These are phyloP conservation scores for Pachliopta kotzebuea DNA, from an alignment of 2,888 invertebrate species.

Conservation along the genomic window DNA sequence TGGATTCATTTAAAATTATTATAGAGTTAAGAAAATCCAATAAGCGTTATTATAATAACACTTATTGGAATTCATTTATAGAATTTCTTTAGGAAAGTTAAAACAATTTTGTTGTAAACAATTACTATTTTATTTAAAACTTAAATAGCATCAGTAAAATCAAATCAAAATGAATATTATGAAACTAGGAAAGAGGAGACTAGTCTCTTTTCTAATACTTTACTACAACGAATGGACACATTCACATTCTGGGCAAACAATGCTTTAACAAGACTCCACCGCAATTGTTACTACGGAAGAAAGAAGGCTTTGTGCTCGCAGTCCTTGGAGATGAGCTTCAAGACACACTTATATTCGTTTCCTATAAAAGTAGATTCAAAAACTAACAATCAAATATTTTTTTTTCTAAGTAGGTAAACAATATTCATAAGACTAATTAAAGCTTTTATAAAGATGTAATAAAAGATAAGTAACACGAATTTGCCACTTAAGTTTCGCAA, in stretches of 20 bases:
- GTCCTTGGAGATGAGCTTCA: constrained; percentile 47
- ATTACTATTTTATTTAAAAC: neutral
- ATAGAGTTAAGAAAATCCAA: too few species aligned
- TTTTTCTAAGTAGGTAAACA: neutral
- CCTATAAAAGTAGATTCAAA: neutral
- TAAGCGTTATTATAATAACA: too few species aligned
- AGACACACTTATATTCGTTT: constrained; percentile 36
- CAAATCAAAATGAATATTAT: constrained; percentile 6
- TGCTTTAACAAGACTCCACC: constrained; percentile 57
- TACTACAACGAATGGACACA: constrained; percentile 37
- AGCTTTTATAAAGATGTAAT: too few species aligned
- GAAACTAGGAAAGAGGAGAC: constrained; percentile 5
- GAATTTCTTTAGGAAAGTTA: too few species aligned
- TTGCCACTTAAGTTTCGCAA: too few species aligned
- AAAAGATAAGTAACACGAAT: too few species aligned
- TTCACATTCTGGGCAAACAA: constrained; percentile 54
- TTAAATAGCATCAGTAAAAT: neutral
- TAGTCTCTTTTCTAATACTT: constrained; percentile 44
- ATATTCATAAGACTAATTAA: constrained; percentile 12
- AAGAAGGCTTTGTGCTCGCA: constrained; percentile 55
- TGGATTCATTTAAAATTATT: neutral
- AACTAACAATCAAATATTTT: neutral
- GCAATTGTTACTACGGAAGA: constrained; percentile 58
- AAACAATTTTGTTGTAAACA: too few species aligned
- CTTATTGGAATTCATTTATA: too few species aligned